Evolutionary conservation across 2,888 invertebrate species (phyloP).

Genomic region (Pasiphila rectangulata): DNA sequence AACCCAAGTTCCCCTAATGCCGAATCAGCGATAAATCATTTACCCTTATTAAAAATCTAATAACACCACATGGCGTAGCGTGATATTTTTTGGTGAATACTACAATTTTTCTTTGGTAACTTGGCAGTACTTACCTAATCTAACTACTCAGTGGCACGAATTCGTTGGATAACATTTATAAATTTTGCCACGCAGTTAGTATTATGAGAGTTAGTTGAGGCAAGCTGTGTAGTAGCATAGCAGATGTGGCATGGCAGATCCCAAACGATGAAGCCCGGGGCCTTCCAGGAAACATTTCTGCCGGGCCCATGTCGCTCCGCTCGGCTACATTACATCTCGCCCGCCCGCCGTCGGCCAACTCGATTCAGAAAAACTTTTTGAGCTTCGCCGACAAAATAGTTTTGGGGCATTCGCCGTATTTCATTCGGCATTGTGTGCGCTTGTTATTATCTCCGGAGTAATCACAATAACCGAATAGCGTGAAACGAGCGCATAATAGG

Average conservation of each 20-base stretch:
- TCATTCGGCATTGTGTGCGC: conserved; percentile 50
- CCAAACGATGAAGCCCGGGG: conserved; percentile 56
- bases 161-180: too few species aligned
- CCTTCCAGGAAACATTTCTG: conserved; percentile 73
- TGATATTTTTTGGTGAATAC: not conserved
- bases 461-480: conserved; percentile 48
- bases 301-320: conserved; percentile 48
- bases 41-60: conserved; percentile 5
- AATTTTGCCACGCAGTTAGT: conserved; percentile 24
- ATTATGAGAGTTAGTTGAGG: conserved; percentile 37
- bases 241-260: conserved; percentile 64
- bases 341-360: conserved; percentile 39
- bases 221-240: conserved; percentile 48
- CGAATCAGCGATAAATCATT: conserved; percentile 10
- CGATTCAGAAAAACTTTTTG: conserved; percentile 61
- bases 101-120: not conserved
- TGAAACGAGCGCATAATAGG: conserved; percentile 37
- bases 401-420: conserved; percentile 56
- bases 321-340: conserved; percentile 44
- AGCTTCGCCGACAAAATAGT: conserved; percentile 65
- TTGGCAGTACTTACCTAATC: too few species aligned
- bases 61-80: conserved; percentile 7
- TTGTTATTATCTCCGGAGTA: conserved; percentile 33
- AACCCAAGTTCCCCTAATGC: conserved; percentile 6
- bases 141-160: too few species aligned